phyloP scores from a whole-genome alignment of 1,140 invertebrate species.

The Spodoptera litura region DNA sequence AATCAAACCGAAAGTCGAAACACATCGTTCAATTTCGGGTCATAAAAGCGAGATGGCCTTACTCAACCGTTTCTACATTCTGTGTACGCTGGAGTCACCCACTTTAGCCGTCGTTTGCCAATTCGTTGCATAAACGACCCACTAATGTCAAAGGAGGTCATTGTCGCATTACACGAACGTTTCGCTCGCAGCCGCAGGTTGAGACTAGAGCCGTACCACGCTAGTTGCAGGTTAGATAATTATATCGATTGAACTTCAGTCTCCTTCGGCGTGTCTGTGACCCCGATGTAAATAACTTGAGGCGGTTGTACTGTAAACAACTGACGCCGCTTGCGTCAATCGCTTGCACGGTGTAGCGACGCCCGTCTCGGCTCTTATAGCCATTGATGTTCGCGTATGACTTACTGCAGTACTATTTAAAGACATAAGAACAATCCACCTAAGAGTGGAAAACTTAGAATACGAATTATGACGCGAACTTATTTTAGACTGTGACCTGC shows the following conservation, averaged over 20 bases:
- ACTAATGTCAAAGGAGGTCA: constrained; percentile 81
- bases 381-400: constrained; percentile 70
- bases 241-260: constrained; percentile 78
- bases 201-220: constrained; percentile 3
- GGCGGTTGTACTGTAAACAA: constrained; percentile 81
- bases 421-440: constrained; percentile 46
- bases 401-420: constrained; percentile 63
- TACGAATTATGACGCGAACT: constrained; percentile 38
- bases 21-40: constrained; percentile 46
- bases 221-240: constrained; percentile 77
- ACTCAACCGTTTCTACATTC: constrained; percentile 74
- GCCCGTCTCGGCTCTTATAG: constrained; percentile 57
- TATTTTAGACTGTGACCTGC: constrained; percentile 37
- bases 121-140: constrained; percentile 83
- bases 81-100: constrained; percentile 68
- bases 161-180: constrained; percentile 70
- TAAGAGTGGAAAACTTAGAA: constrained; percentile 47
- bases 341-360: constrained; percentile 59
- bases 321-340: constrained; percentile 80
- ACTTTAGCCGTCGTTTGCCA: constrained; percentile 65
- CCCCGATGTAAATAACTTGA: constrained; percentile 85
- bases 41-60: constrained; percentile 61
- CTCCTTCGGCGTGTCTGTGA: constrained; percentile 83
- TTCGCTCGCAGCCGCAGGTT: constrained; percentile 59
- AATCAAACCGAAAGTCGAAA: constrained; percentile 45